Base-by-base conservation (phyloP, 37 sponge, comb jelly and placozoan genomes). In the Theonella swinhoei region DNA sequence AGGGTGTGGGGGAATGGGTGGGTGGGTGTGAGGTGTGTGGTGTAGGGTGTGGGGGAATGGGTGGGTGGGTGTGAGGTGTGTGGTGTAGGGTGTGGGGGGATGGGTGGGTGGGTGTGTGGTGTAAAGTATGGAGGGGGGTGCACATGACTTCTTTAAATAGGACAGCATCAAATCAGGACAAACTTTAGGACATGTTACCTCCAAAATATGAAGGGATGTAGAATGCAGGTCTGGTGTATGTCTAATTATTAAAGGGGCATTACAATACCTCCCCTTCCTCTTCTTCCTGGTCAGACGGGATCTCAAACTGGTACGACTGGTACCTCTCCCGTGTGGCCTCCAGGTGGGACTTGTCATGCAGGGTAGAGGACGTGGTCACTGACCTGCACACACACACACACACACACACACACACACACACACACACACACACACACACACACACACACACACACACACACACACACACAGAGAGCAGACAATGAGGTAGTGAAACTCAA, bases 261-360 rank as follows among this genome's bases (percentile, higher is more conserved):
- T n/a, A n/a, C n/a, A n/a, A 47, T 47, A 47, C 54, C 30, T 17
- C 62, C 29, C 58, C 76, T 17, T 76, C 32, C 41, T 42, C 29
- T 20, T 38, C 40, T 30, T 70, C 47, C 11, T 38, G 42, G 42
- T 69, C 60, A 69, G 38, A 70, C 34, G 32, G 19, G 20, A 37
- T 59, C 68, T 30, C 66, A 62, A 41, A 80, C 68, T 75, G 39
- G 42, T 70, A 88, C 8, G 69, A 24, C 60, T 70, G 61, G 61
- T 84, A 80, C n/a, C 41, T 47, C n/a, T 79, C 68, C 59, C 85
- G 32, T 0, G 80, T 68, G 9, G 25, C 26, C 42, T 79, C 68
- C 25, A 84, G 30, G 38, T 82, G 77, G 11, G 88, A 77, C 64
- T 82, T 88, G 58, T 88, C 88, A 39, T 82, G 64, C 54, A 88